A percentile compares a stretch with the other conserved stretches of the same genome.
These are phyloP conservation scores for Cromileptes altivelis DNA, from an alignment of 2,113 vertebrate species.

Conservation along the genomic window DNA sequence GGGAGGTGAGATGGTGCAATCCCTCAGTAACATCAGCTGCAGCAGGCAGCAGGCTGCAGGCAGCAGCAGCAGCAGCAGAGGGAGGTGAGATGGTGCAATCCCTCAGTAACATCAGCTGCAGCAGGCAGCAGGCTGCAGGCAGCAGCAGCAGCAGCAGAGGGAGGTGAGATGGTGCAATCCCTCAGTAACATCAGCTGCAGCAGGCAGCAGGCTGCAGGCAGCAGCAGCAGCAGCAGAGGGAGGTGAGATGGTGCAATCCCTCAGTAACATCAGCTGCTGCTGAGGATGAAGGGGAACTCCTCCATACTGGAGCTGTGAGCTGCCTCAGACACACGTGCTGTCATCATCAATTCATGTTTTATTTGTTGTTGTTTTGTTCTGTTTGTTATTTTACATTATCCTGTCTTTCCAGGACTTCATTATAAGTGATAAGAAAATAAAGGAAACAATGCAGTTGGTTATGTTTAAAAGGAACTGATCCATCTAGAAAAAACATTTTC, in stretches of 20 bases:
- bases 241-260: constrained; percentile 57
- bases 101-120: constrained; percentile 24
- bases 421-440: background rate
- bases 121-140: no score
- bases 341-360: background rate
- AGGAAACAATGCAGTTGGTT: no score
- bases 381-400: background rate
- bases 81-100: constrained; percentile 57
- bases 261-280: constrained; percentile 21
- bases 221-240: background rate
- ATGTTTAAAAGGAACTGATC: no score
- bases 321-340: no score
- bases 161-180: constrained; percentile 58
- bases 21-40: constrained; percentile 30
- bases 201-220: constrained; percentile 14
- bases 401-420: background rate
- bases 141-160: background rate
- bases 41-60: no score
- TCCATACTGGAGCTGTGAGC: background rate
- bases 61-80: background rate
- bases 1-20: constrained; percentile 55
- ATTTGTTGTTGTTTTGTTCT: no score
- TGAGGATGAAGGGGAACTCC: background rate
- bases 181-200: constrained; percentile 17
- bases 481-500: no score